These are phyloP conservation scores for Lepidocyrtinus sp. DNA, from an alignment of 2,888 invertebrate genomes.

Conservation along the genomic window DNA sequence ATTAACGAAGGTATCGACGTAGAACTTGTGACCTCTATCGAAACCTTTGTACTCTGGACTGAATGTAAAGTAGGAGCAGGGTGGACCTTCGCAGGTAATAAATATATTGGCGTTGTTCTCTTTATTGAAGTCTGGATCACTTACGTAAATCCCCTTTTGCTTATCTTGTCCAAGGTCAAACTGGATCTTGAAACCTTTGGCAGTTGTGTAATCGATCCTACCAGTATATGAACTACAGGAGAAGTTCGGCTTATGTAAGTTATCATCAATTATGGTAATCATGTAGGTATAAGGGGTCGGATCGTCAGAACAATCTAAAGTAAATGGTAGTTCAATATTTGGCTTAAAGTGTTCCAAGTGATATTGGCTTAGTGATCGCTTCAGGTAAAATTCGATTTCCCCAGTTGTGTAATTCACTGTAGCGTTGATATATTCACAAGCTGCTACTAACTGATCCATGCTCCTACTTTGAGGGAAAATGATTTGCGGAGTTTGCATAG, in stretches of 20 bases:
- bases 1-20: not conserved
- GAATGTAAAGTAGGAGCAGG: slow-evolving; percentile 33
- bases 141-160: slow-evolving; percentile 20
- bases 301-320: slow-evolving; percentile 23
- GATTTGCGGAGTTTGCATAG: too few relatives aligned
- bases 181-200: slow-evolving; percentile 20
- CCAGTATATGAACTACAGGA: not conserved
- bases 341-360: slow-evolving; percentile 38
- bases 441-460: not conserved
- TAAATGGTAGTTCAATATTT: slow-evolving; percentile 46
- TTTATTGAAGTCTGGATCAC: slow-evolving; percentile 56
- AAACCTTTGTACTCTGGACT: not conserved
- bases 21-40: slow-evolving; percentile 28
- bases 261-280: slow-evolving; percentile 55
- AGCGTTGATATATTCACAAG: slow-evolving; percentile 4
- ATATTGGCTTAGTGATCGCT: slow-evolving; percentile 25
- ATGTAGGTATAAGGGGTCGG: slow-evolving; percentile 44
- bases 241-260: slow-evolving; percentile 38
- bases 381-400: slow-evolving; percentile 40
- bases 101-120: slow-evolving; percentile 26
- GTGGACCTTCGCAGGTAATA: slow-evolving; percentile 20
- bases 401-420: not conserved
- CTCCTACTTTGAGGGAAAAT: too few relatives aligned
- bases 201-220: not conserved
- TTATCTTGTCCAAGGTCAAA: not conserved